Percentiles rank a stretch among this genome's conserved stretches.
These are phyloP conservation scores for Pseudochromis fuscus DNA, from an alignment of 2,797 vertebrate genomes.

Conservation along the genomic window DNA sequence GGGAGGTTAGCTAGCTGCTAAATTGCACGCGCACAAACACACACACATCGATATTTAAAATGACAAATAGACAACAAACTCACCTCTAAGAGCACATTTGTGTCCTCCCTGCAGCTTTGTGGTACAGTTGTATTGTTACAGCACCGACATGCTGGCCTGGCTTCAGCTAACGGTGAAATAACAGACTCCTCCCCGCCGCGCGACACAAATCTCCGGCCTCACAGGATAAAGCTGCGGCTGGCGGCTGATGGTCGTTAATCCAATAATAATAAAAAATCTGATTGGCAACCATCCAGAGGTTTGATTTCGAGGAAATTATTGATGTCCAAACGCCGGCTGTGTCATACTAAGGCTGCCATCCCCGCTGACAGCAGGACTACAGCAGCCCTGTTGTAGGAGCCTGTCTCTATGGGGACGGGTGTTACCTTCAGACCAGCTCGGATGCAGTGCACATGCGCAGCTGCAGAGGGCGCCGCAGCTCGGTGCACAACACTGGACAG, in stretches of 20 bases:
- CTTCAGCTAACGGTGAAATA: constrained; percentile 58
- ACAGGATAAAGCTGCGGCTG: constrained; percentile 71
- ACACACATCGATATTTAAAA: background rate
- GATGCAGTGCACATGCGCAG: constrained; percentile 10
- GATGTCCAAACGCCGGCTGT: constrained; percentile 10
- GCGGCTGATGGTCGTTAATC: constrained; percentile 71
- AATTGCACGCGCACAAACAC: constrained; percentile 2
- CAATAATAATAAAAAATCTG: constrained; percentile 55
- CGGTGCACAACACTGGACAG: no score
- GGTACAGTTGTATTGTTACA: constrained; percentile 48
- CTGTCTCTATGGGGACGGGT: constrained; percentile 84
- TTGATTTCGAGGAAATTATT: constrained; percentile 50
- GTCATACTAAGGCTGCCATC: constrained; percentile 45
- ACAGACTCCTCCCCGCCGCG: constrained; percentile 76
- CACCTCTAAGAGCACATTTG: constrained; percentile 77
- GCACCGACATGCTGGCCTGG: constrained; percentile 58
- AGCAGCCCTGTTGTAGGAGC: constrained; percentile 69
- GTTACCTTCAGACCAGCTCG: constrained; percentile 8
- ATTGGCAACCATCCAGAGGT: constrained; percentile 44
- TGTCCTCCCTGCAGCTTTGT: constrained; percentile 52
- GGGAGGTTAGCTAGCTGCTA: constrained; percentile 26
- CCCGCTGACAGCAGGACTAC: constrained; percentile 15
- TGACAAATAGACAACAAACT: constrained; percentile 20
- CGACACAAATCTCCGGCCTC: constrained; percentile 80
- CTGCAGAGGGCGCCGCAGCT: constrained; percentile 59